Evolutionary conservation across 2,113 vertebrate genomes (phyloP).

Genomic region (Megaceryle maxima): DNA sequence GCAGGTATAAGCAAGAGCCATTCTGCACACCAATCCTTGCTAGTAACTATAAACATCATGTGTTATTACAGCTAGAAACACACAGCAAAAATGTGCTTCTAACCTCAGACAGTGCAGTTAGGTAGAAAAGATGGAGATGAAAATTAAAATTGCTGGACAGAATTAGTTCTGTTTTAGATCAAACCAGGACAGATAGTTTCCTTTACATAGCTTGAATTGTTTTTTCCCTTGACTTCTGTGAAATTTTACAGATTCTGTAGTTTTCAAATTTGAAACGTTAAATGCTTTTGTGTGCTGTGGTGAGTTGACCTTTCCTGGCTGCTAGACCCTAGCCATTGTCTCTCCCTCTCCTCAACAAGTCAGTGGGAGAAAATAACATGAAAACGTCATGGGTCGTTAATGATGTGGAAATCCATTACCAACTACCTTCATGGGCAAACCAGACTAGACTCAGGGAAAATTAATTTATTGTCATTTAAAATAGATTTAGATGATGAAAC

Average conservation of each 20-base stretch:
- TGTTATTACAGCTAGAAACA: too few relatives aligned
- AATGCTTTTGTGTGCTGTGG: neutral
- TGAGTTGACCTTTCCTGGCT: neutral
- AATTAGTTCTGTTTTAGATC: too few relatives aligned
- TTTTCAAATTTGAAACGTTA: neutral
- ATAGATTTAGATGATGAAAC: neutral
- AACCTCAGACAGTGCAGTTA: too few relatives aligned
- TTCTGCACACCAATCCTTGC: too few relatives aligned
- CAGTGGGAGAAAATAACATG: neutral
- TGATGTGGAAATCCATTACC: neutral
- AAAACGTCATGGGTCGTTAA: neutral
- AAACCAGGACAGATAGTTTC: neutral
- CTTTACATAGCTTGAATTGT: conserved; percentile 7
- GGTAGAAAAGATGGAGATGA: too few relatives aligned
- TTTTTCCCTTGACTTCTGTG: neutral
- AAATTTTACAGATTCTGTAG: neutral
- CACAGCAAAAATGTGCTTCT: too few relatives aligned
- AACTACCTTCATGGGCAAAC: neutral
- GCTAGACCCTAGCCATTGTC: accelerated
- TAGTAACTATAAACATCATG: too few relatives aligned
- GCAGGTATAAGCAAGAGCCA: too few relatives aligned
- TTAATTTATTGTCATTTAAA: neutral
- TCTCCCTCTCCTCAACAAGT: neutral
- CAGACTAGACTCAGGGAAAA: neutral
- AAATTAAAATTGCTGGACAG: too few relatives aligned